phyloP scores from a whole-genome alignment of 2,113 vertebrate genomes.

The Varanus komodoensis region DNA sequence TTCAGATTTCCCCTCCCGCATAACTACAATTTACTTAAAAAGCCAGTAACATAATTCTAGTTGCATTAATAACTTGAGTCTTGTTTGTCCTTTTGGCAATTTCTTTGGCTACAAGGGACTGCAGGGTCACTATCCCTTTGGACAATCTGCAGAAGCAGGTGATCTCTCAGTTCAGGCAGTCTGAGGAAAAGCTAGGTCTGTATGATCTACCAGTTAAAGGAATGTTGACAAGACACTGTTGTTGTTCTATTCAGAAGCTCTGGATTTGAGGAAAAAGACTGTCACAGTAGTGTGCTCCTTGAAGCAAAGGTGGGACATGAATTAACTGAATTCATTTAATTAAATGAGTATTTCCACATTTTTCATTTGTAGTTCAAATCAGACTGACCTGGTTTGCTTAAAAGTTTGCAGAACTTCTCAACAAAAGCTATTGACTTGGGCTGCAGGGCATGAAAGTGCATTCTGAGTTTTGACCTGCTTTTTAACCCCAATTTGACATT shows the following conservation, averaged over 20 bases:
- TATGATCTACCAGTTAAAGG: too few relatives aligned
- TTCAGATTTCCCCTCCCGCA: too few relatives aligned
- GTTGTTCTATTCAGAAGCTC: not conserved
- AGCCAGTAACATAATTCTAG: too few relatives aligned
- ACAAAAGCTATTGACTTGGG: not conserved
- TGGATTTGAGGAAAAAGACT: not conserved
- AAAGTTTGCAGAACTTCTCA: not conserved
- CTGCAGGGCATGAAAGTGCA: not conserved
- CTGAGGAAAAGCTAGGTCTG: not conserved
- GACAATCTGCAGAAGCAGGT: not conserved
- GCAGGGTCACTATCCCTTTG: not conserved
- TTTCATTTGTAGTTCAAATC: not conserved
- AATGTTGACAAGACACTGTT: not conserved
- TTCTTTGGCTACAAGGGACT: too few relatives aligned
- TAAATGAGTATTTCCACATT: not conserved
- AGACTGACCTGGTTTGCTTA: not conserved
- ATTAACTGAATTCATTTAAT: too few relatives aligned
- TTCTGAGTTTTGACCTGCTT: not conserved
- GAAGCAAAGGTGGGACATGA: not conserved
- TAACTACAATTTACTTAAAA: too few relatives aligned
- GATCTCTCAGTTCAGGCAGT: not conserved
- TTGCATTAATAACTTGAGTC: too few relatives aligned
- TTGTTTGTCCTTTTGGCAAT: not conserved
- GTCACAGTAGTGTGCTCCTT: not conserved
- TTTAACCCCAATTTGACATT: not conserved